phyloP scores from a whole-genome alignment of 37 sponge, comb jelly and placozoan species.

The Crambe crambe region DNA sequence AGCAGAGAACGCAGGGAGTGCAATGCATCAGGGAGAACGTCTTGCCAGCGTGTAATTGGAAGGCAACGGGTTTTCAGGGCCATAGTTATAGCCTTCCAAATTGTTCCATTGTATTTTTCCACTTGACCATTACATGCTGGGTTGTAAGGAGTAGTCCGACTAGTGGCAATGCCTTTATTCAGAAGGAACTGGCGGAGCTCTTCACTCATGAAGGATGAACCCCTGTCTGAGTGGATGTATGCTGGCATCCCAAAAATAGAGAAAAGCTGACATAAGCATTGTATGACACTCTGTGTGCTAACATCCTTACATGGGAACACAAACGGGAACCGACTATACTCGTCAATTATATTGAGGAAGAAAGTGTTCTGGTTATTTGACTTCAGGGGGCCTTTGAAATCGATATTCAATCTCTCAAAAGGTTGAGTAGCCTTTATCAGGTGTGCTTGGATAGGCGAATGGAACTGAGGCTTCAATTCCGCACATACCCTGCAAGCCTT shows the following conservation, averaged over 20 bases:
- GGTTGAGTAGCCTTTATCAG: neutral
- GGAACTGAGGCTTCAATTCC: neutral
- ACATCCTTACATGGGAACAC: constrained; percentile 4
- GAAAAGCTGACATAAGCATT: constrained; percentile 10
- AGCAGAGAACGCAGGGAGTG: neutral
- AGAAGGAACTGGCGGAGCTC: constrained; percentile 9
- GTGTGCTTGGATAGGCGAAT: neutral
- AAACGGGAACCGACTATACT: constrained; percentile 1
- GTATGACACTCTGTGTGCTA: neutral
- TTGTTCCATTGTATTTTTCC: constrained; percentile 16
- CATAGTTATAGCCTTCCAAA: constrained; percentile 19
- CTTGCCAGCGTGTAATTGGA: constrained; percentile 12
- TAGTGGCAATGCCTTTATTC: constrained; percentile 12
- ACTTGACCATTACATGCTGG: neutral
- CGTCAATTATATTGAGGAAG: constrained; percentile 7
- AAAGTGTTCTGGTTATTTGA: constrained; percentile 7
- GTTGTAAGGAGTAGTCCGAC: constrained; percentile 5
- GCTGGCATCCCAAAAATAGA: constrained; percentile 11
- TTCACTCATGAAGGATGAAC: constrained; percentile 10
- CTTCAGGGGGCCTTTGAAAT: constrained; percentile 14
- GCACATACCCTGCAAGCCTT: neutral
- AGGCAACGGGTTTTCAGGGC: neutral
- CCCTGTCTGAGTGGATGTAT: constrained; percentile 18
- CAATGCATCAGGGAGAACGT: constrained; percentile 11
- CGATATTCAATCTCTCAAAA: constrained; percentile 15